phyloP scores from a whole-genome alignment of 2,888 invertebrate species.

The Xanthostigma xanthostigma region DNA sequence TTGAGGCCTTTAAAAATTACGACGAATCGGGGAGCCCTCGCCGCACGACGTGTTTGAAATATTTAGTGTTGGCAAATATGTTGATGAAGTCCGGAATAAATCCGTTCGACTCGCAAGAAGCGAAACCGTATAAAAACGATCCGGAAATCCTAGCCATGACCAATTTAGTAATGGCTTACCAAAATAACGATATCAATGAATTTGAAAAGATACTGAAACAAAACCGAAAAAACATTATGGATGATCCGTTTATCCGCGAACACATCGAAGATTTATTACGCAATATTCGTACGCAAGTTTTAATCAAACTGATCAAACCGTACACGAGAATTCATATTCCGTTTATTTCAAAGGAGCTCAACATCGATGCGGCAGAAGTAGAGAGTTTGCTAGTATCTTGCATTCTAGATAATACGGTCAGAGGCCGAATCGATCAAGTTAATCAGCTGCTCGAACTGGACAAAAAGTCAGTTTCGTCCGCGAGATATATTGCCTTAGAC shows the following conservation, averaged over 20 bases:
- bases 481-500: constrained; percentile 83
- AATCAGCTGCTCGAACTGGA: constrained; percentile 84
- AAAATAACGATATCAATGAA: constrained; percentile 95
- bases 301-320: constrained; percentile 92
- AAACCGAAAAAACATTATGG: constrained; percentile 94
- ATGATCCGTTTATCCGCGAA: constrained; percentile 96
- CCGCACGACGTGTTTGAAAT: constrained; percentile 93
- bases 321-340: constrained; percentile 97
- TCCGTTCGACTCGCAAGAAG: constrained; percentile 99
- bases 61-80: constrained; percentile 97
- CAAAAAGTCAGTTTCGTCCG: constrained; percentile 63
- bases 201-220: constrained; percentile 93
- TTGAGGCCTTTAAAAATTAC: constrained; percentile 98
- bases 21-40: constrained; percentile 97
- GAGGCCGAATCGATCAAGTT: constrained; percentile 83
- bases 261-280: constrained; percentile 94
- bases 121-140: constrained; percentile 98
- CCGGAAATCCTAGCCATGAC: constrained; percentile 99
- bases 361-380: constrained; percentile 88
- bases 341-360: constrained; percentile 89
- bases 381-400: constrained; percentile 94
- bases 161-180: constrained; percentile 90
- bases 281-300: constrained; percentile 93
- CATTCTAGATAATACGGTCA: constrained; percentile 87
- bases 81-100: constrained; percentile 99